These are phyloP conservation scores for Porites evermanni DNA, from an alignment of 92 coral and sea anemone species.

Conservation along the genomic window DNA sequence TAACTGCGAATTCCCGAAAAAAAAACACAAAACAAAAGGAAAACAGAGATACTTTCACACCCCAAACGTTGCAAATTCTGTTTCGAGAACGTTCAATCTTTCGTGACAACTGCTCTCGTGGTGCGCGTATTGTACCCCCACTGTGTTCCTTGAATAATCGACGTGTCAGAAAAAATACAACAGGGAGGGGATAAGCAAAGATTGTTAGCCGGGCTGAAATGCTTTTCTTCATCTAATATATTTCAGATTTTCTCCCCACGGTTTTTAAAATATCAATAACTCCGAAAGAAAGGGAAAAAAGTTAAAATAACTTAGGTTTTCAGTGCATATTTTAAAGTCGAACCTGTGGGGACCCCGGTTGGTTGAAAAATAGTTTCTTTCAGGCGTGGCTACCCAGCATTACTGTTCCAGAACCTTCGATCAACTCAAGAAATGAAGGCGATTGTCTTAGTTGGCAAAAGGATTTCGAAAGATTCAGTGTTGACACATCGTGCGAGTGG, in stretches of 20 bases:
- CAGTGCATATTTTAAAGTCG: no score
- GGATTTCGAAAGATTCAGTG: constrained; percentile 34
- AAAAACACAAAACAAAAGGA: constrained; percentile 14
- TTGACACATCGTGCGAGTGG: constrained; percentile 7
- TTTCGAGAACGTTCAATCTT: constrained; percentile 25
- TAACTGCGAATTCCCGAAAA: background rate
- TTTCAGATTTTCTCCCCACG: background rate
- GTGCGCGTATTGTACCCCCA: constrained; percentile 2
- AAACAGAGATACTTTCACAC: constrained; percentile 33
- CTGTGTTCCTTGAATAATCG: background rate
- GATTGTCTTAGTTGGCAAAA: constrained; percentile 24
- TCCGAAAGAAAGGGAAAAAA: background rate
- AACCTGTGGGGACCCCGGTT: constrained; percentile 9
- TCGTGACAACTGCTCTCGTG: background rate
- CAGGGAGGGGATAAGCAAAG: constrained; percentile 7
- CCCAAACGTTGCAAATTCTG: background rate
- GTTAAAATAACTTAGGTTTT: no score
- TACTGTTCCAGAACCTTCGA: constrained; percentile 45
- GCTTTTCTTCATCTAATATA: background rate
- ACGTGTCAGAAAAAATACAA: background rate
- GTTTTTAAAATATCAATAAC: no score
- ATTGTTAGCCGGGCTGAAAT: background rate
- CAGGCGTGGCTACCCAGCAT: constrained; percentile 38
- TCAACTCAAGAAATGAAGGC: constrained; percentile 16
- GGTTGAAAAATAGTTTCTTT: background rate